Evolutionary conservation across 2,113 vertebrate species (phyloP).

Genomic region (Trinectes maculatus): DNA sequence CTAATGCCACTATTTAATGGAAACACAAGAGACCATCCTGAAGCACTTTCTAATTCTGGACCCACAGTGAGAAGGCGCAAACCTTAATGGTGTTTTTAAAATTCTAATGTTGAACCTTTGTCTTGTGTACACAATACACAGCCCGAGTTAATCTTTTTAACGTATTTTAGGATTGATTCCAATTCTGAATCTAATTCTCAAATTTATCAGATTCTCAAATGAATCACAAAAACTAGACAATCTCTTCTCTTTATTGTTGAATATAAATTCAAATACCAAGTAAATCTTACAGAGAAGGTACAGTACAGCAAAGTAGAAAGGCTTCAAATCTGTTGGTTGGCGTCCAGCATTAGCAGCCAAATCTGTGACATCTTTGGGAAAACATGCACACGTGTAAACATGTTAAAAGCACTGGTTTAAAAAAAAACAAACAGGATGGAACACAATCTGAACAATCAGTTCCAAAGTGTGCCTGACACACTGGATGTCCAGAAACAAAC

Average conservation of each 20-base stretch:
- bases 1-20: slow-evolving; percentile 65
- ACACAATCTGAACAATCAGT: slow-evolving; percentile 6
- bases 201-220: not conserved
- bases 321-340: slow-evolving; percentile 37
- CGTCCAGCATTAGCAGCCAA: slow-evolving; percentile 63
- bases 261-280: slow-evolving; percentile 64
- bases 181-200: no score
- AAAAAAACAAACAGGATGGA: slow-evolving; percentile 22
- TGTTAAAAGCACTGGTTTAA: slow-evolving; percentile 19
- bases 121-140: not conserved
- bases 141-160: no score
- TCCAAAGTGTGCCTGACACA: slow-evolving; percentile 1
- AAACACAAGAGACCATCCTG: slow-evolving; percentile 66
- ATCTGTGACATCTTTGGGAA: slow-evolving; percentile 68
- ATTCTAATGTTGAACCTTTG: not conserved
- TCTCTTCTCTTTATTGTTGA: slow-evolving; percentile 72
- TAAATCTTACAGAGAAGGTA: slow-evolving; percentile 57
- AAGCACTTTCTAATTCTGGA: slow-evolving; percentile 57
- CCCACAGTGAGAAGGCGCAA: slow-evolving; percentile 1
- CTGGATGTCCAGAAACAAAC: slow-evolving; percentile 33
- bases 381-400: slow-evolving; percentile 53
- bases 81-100: not conserved
- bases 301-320: slow-evolving; percentile 54
- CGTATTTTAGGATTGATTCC: no score
- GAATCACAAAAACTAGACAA: slow-evolving; percentile 43